Conservation (phyloP, 2,888 invertebrate genomes). For the Xylophagus ater region DNA sequence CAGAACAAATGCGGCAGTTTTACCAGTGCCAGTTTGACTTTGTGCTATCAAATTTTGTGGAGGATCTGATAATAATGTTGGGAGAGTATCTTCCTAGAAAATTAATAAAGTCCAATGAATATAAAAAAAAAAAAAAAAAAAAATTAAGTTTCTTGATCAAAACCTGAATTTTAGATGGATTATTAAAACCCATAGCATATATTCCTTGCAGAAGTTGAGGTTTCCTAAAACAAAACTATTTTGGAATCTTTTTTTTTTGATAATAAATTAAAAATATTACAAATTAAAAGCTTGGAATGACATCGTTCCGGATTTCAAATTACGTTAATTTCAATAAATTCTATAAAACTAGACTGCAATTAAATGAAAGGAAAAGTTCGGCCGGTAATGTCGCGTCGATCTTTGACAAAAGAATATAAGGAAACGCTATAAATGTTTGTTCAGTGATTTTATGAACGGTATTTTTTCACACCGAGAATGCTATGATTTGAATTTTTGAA, state of each 20-base stretch:
- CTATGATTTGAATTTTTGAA: no score
- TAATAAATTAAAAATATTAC: constrained; percentile 35
- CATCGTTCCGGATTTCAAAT: no score
- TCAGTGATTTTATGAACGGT: no score
- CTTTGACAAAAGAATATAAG: no score
- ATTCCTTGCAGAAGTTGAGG: constrained; percentile 86
- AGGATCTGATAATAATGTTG: constrained; percentile 84
- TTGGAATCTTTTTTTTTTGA: neutral
- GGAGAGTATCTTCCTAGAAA: constrained; percentile 76
- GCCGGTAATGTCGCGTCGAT: no score
- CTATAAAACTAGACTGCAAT: no score
- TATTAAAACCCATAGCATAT: constrained; percentile 92
- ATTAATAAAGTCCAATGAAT: neutral
- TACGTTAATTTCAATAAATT: no score
- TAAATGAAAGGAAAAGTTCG: no score
- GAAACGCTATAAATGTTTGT: no score
- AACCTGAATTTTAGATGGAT: constrained; percentile 91
- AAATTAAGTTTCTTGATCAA: no score
- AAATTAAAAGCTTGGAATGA: constrained; percentile 77
- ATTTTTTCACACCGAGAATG: no score
- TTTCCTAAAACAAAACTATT: constrained; percentile 45
- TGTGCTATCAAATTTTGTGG: constrained; percentile 99
- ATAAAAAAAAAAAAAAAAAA: no score
- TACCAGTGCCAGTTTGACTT: constrained; percentile 97
- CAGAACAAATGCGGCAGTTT: constrained; percentile 96